Evolutionary conservation across 1,140 invertebrate genomes (phyloP).

Genomic region (Drosophila erecta): DNA sequence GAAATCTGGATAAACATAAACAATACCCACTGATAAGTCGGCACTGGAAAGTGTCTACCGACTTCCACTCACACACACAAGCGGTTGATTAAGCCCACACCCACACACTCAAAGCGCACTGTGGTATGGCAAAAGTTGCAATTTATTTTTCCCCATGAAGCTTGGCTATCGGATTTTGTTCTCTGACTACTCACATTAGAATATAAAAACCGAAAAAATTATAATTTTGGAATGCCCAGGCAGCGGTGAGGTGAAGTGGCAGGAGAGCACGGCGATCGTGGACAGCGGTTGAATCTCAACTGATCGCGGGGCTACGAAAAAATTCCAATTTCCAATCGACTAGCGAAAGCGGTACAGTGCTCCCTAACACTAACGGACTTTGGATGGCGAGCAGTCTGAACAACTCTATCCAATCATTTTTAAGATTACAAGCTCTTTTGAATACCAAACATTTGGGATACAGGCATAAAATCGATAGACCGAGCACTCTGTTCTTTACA

Average conservation of each 20-base stretch:
- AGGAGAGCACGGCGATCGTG: conserved; percentile 46
- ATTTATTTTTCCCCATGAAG: conserved; percentile 13
- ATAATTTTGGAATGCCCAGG: conserved; percentile 49
- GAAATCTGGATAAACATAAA: conserved; percentile 68
- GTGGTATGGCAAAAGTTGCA: conserved; percentile 19
- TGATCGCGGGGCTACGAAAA: conserved; percentile 36
- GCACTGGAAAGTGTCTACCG: conserved; percentile 37
- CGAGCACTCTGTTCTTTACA: not conserved
- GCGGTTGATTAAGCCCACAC: conserved; percentile 8
- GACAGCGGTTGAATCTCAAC: conserved; percentile 61
- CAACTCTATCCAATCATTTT: not conserved
- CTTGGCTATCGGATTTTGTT: not conserved
- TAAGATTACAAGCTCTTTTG: not conserved
- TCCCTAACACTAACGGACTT: no score
- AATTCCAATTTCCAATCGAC: conserved; percentile 73
- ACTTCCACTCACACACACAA: conserved; percentile 17
- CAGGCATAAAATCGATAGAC: not conserved
- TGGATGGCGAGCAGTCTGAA: no score
- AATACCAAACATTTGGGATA: not conserved
- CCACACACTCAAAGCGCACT: not conserved
- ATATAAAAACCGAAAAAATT: conserved; percentile 19
- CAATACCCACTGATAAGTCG: conserved; percentile 66
- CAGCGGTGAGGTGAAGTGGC: conserved; percentile 23
- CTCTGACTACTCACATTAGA: conserved; percentile 30
- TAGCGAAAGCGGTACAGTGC: conserved; percentile 56